Base-by-base conservation (phyloP, 2,113 vertebrate genomes). In the Brachyistius frenatus region DNA sequence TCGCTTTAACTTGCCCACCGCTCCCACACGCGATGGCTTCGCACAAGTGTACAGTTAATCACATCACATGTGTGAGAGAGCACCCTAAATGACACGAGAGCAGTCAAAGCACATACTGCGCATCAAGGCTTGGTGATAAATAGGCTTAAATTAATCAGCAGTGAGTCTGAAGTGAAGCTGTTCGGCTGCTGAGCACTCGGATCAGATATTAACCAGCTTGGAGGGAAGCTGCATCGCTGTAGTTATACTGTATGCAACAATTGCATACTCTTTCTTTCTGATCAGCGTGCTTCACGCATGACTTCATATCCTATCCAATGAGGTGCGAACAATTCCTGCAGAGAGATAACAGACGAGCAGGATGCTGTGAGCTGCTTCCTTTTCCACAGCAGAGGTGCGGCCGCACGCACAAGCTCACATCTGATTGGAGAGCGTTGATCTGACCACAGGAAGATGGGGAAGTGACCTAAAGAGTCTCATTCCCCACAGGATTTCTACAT, bases 361-460 rank as follows among this genome's bases (percentile, higher is more conserved):
- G 49, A 69, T 44, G 31, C 5, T 0, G 0, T 0, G 1, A 37
- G 2, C 35, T n/a, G 30, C 46, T 60, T 82, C 50, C 64, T 41
- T 13, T 8, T 78, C 2, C 33, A 54, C 16, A 39, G 23, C 35
- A n/a, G 10, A 73, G 68, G 16, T 8, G 76, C 55, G 47, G 76
- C 68, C 30, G 0, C 5, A 49, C n/a, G 54, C 4, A 0, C 5
- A 56, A 3, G 7, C 47, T 66, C 30, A 0, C 10, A 0, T 68
- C 54, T 79, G 71, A 87, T 70, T 85, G 80, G 72, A 47, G 0
- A 0, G 6, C 15, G 1, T 6, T 0, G 3, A 55, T 84, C 73
- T 61, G 49, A 32, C 80, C 65, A 85, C 56, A 58, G 39, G 76
- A 88, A 63, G 8, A 8, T 36, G 30, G 7, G 86, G 76, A 84